Base-by-base conservation (phyloP, 1,140 invertebrate species). In the Halictus rubicundus region DNA sequence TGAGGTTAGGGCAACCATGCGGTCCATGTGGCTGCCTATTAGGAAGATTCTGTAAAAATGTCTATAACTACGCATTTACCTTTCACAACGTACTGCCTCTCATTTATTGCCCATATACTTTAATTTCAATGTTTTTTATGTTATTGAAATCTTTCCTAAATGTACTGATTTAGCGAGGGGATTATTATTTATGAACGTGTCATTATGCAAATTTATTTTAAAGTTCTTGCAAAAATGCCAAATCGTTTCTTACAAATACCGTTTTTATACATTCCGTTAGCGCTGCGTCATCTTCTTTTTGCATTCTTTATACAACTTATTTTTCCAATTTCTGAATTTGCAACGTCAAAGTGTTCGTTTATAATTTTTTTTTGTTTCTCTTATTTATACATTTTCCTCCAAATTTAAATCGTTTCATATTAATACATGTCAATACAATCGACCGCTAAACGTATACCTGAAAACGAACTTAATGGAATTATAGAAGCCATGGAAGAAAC, bases 1-100 rank as follows among this genome's bases (percentile, higher is more conserved):
- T 84, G 75, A 88, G 87, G 87, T 88, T 88, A 88, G 83, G 57
- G 49, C 42, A 60, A 59, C 81, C 86, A 83, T 75, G 83, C 82
- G 80, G 68, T 64, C 78, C 85, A 86, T 86, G 85, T 81, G 85
- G 66, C 68, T 77, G n/a, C 71, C 32, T 49, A 25, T 70, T 77
- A 73, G 57, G 16, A 19, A 39, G n/a, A 69, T 76, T 80, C 5
- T n/a, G 52, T 21, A 70, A 76, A 80, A 82, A 75, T 59, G 39
- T 78, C 69, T 42, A 54, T 27, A 25, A 63, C 59, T 16, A 25
- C 37, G 32, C 37, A 71, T 49, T 46, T 70, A 73, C 60, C 42
- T 57, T 59, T 19, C 2, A 37, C 21, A 2, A n/a, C 6, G 3
- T 3, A 42, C 19, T 32, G 19, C 42, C 65, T 49, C 65, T 25